A percentile compares a stretch with the other conserved stretches of the same genome.
These are phyloP conservation scores for Lagopus muta DNA, from an alignment of 2,113 vertebrate species.

Conservation along the genomic window DNA sequence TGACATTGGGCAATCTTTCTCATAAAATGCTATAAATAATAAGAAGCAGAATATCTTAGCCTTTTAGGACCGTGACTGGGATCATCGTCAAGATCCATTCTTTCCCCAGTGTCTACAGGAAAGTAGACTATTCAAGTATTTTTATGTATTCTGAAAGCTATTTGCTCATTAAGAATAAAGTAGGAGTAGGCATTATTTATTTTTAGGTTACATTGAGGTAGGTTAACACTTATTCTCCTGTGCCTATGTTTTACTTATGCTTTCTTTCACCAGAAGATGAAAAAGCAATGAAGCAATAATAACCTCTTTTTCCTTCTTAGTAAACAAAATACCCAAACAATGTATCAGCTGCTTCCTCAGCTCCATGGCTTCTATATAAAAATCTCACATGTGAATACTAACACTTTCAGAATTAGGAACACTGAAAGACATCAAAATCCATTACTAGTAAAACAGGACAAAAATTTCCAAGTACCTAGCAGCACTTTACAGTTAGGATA, in stretches of 20 bases:
- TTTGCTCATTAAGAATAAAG: not conserved
- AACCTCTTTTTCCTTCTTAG: not conserved
- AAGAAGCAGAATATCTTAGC: not conserved
- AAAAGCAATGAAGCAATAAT: not conserved
- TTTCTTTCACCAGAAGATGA: not conserved
- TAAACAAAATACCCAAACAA: not conserved
- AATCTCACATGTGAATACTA: constrained; percentile 34
- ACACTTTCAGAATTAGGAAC: constrained; percentile 13
- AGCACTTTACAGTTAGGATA: not conserved
- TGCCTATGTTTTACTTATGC: not conserved
- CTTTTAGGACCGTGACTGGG: not conserved
- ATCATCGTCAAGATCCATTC: not conserved
- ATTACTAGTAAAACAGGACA: not conserved
- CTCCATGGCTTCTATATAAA: constrained; percentile 48
- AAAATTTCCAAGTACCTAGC: not conserved
- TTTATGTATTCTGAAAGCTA: not conserved
- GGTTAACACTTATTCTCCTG: not conserved
- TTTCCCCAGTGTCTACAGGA: not conserved
- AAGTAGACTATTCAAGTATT: not conserved
- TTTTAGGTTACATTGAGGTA: not conserved
- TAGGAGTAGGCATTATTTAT: not conserved
- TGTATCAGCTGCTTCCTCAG: not conserved
- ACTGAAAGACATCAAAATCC: constrained; percentile 15
- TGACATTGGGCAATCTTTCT: not conserved
- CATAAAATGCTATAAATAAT: not conserved